These are phyloP conservation scores for Sebastes glaucus DNA, from an alignment of 2,797 vertebrate species.

Conservation along the genomic window DNA sequence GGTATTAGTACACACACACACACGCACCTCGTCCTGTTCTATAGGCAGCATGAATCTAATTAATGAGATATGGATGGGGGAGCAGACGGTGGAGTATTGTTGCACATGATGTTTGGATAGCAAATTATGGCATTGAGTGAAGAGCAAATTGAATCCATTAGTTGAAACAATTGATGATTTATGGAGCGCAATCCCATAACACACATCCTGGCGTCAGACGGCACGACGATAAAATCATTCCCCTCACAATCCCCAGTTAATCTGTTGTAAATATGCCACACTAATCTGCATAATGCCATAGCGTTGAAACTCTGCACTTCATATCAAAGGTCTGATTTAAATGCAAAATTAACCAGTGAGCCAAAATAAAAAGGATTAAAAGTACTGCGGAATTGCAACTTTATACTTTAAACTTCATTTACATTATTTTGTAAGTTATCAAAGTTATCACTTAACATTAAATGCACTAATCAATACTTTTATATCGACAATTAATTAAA, in stretches of 20 bases:
- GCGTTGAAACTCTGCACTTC: neutral
- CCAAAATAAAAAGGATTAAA: neutral
- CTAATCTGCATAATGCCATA: neutral
- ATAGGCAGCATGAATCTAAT: conserved; percentile 32
- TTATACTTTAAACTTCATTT: neutral
- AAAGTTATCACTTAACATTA: neutral
- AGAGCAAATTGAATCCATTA: conserved; percentile 53
- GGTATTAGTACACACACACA: neutral
- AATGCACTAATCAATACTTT: neutral
- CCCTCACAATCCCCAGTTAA: conserved; percentile 6
- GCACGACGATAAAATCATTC: conserved; percentile 20
- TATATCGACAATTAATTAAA: no score
- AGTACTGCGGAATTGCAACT: neutral
- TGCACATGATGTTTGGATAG: conserved; percentile 42
- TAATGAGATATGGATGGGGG: conserved; percentile 35
- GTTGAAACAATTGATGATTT: conserved; percentile 51
- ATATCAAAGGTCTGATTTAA: conserved; percentile 12
- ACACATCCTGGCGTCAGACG: conserved; percentile 21
- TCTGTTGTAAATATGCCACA: conserved; percentile 15
- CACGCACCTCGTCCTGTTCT: neutral
- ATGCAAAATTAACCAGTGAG: neutral
- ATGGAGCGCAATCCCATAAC: conserved; percentile 18
- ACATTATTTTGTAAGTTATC: neutral
- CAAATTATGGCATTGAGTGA: conserved; percentile 30
- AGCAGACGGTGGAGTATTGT: conserved; percentile 21